Evolutionary conservation across 2,797 vertebrate genomes (phyloP).

Genomic region (Aplochiton taeniatus): DNA sequence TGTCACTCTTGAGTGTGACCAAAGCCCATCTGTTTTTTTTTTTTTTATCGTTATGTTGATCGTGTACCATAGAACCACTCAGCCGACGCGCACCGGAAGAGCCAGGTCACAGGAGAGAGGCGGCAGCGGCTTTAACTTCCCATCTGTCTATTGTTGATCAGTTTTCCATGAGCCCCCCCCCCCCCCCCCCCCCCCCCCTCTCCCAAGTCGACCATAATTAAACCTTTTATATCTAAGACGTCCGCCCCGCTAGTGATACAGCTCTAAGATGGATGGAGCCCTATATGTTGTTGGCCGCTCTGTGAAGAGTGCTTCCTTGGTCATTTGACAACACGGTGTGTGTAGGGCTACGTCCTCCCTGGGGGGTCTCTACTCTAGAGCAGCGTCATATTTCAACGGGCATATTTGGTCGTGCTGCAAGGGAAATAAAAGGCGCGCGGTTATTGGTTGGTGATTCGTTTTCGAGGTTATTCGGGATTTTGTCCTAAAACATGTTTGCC

Average conservation of each 20-base stretch:
- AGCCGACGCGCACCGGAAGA: conserved; percentile 41
- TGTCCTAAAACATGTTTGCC: too few species aligned
- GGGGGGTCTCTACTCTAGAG: conserved; percentile 17
- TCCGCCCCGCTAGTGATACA: conserved; percentile 30
- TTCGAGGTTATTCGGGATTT: too few species aligned
- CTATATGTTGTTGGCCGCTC: conserved; percentile 39
- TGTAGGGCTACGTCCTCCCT: conserved; percentile 35
- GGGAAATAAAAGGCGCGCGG: too few species aligned
- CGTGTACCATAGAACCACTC: conserved; percentile 48
- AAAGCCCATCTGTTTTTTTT: conserved; percentile 38
- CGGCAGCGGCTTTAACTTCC: conserved; percentile 50
- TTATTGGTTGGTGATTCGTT: too few species aligned
- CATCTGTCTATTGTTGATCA: conserved; percentile 62
- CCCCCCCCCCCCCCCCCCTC: conserved; percentile 3
- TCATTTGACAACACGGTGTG: conserved; percentile 29
- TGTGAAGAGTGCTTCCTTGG: conserved; percentile 24
- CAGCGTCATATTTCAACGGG: conserved; percentile 46
- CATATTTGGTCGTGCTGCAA: conserved; percentile 22
- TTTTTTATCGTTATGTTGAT: conserved; percentile 50
- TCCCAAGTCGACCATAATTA: conserved; percentile 34
- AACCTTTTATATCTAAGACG: conserved; percentile 45
- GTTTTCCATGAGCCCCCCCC: conserved; percentile 19
- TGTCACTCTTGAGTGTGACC: not conserved
- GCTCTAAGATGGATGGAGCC: conserved; percentile 23
- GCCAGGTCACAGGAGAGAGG: conserved; percentile 34